These are phyloP conservation scores for Amblyornis subalaris DNA, from an alignment of 2,113 vertebrate species.

Conservation along the genomic window DNA sequence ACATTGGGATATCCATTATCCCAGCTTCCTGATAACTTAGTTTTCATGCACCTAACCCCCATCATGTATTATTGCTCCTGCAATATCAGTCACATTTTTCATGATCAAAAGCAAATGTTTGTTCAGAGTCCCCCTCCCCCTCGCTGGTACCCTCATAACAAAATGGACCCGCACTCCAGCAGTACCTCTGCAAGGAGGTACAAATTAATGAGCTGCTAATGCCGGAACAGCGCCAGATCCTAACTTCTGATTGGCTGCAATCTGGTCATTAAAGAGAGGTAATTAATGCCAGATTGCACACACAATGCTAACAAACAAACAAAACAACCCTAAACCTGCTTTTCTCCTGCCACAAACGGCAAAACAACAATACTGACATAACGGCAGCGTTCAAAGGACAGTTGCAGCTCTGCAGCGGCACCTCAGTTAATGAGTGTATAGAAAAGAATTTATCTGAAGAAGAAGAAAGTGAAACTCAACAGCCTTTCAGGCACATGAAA, in stretches of 20 bases:
- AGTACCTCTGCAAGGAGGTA: neutral
- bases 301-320: conserved; percentile 53
- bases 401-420: conserved; percentile 17
- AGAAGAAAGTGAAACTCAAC: conserved; percentile 40
- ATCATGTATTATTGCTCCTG: neutral
- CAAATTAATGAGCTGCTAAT: conserved; percentile 45
- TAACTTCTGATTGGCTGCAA: conserved; percentile 33
- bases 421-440: conserved; percentile 52
- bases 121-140: neutral
- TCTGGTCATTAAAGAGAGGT: conserved; percentile 48
- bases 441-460: conserved; percentile 48
- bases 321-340: conserved; percentile 51
- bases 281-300: conserved; percentile 66
- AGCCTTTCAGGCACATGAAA: conserved; percentile 55
- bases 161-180: neutral
- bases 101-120: neutral
- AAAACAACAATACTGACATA: conserved; percentile 48
- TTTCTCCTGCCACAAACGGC: conserved; percentile 48
- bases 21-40: neutral
- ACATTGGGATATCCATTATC: neutral
- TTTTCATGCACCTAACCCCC: neutral
- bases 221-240: neutral
- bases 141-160: neutral
- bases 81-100: neutral
- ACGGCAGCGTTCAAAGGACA: conserved; percentile 51